Evolutionary conservation across 2,113 vertebrate genomes (phyloP).

Genomic region (Romanogobio albipinnatus): DNA sequence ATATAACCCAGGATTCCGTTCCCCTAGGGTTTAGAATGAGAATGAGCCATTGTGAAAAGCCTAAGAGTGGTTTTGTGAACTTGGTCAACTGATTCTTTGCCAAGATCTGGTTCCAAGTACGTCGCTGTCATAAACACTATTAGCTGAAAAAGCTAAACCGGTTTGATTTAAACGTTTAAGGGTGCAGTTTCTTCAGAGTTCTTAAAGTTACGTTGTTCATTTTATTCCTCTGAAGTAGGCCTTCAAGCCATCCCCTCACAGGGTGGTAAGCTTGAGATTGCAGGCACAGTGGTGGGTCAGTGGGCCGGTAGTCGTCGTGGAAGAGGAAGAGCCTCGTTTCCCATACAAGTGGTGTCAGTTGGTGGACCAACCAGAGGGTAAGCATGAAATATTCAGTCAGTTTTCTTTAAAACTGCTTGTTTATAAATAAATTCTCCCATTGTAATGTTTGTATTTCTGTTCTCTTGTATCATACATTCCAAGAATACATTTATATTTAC

Average conservation of each 20-base stretch:
- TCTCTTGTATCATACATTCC: background rate
- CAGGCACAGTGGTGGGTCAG: constrained; percentile 94
- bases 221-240: constrained; percentile 67
- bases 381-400: constrained; percentile 48
- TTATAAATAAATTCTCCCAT: background rate
- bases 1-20: no score
- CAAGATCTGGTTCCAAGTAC: background rate
- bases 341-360: constrained; percentile 92
- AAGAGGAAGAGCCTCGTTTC: constrained; percentile 86
- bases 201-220: background rate
- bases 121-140: background rate
- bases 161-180: background rate
- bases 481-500: background rate
- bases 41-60: no score
- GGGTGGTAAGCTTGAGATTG: constrained; percentile 96
- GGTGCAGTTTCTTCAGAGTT: background rate
- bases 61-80: background rate
- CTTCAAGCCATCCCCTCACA: constrained; percentile 89
- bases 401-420: background rate
- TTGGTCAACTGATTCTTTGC: background rate
- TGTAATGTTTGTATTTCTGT: background rate
- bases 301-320: constrained; percentile 90
- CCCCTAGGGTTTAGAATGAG: no score
- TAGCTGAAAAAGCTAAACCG: no score
- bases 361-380: constrained; percentile 90